Conservation (phyloP, 2,888 invertebrate species). For the Dasysyrphus tricinctus region DNA sequence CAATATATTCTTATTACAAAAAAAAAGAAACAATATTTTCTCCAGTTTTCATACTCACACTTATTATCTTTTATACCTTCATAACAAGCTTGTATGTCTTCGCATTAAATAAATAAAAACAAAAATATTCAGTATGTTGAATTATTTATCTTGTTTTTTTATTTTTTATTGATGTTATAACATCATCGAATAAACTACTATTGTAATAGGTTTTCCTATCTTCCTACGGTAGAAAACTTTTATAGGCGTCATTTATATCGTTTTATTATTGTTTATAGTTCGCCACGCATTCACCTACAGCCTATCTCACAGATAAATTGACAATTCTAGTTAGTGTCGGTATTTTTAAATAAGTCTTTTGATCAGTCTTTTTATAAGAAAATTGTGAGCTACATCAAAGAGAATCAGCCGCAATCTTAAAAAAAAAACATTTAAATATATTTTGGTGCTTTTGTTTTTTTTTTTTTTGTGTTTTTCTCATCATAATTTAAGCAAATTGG, state of each 20-base stretch:
- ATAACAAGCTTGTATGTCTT: not conserved
- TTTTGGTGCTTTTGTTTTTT: conserved; percentile 1
- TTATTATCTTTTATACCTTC: too few relatives aligned
- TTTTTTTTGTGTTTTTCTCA: not conserved
- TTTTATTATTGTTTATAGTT: conserved; percentile 30
- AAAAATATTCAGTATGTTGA: not conserved
- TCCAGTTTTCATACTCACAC: too few relatives aligned
- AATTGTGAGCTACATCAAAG: conserved; percentile 23
- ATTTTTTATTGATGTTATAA: conserved; percentile 11
- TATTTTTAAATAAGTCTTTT: conserved; percentile 69
- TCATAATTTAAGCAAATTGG: not conserved
- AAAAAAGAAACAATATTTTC: too few relatives aligned
- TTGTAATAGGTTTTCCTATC: not conserved
- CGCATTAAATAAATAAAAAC: not conserved
- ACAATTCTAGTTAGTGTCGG: conserved; percentile 71
- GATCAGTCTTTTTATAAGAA: conserved; percentile 45
- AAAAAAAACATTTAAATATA: not conserved
- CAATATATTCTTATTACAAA: too few relatives aligned
- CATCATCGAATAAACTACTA: conserved; percentile 7
- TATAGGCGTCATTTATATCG: conserved; percentile 4
- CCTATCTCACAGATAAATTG: conserved; percentile 64
- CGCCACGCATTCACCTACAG: conserved; percentile 48
- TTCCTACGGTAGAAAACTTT: conserved; percentile 19
- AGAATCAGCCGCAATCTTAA: conserved; percentile 25
- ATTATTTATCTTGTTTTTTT: not conserved